A percentile compares a stretch with the other conserved stretches of the same genome.
Evolutionary conservation across 2,113 vertebrate genomes (phyloP).

Genomic region (Panthera leo): DNA sequence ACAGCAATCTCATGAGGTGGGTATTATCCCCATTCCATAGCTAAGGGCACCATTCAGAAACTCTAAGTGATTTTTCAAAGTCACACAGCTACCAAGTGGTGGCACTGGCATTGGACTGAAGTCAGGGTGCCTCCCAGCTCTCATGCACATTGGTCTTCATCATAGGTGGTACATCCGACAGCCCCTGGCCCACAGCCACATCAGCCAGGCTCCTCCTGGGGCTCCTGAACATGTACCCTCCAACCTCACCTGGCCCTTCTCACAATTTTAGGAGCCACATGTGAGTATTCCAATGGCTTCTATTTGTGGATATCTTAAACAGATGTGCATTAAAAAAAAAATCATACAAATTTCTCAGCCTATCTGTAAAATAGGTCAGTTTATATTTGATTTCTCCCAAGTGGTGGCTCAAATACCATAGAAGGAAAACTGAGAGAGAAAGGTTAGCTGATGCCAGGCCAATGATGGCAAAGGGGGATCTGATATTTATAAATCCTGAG

Average conservation of each 20-base stretch:
- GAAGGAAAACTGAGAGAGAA: neutral
- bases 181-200: neutral
- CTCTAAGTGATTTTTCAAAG: neutral
- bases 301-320: slow-evolving; percentile 27
- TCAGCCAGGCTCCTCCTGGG: neutral
- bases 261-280: neutral
- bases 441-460: neutral
- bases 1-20: neutral
- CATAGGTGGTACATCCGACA: neutral
- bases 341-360: neutral
- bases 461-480: neutral
- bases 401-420: neutral
- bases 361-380: slow-evolving; percentile 14
- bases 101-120: neutral
- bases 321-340: neutral
- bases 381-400: neutral
- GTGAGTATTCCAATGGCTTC: neutral
- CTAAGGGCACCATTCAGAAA: neutral
- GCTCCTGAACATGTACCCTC: neutral
- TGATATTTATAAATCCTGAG: neutral
- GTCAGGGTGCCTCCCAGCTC: neutral
- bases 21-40: neutral
- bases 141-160: neutral
- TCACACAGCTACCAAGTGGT: neutral
- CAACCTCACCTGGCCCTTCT: neutral